Conservation (phyloP, 1,140 invertebrate species). For the Drosophila aff. region DNA sequence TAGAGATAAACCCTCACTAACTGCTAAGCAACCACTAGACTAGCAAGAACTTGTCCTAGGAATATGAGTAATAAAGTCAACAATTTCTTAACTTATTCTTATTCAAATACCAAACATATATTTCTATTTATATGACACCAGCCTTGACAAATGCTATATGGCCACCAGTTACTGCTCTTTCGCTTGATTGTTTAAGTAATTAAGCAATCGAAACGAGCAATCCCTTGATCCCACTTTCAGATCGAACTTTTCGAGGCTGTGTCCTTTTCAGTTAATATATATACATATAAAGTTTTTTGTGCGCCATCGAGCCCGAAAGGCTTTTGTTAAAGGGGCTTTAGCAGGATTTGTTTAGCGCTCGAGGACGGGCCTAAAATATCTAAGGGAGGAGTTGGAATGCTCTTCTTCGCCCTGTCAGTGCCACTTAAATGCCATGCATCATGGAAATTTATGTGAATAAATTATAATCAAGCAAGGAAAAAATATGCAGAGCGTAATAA, state of each 20-base stretch:
- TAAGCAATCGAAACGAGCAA: constrained; percentile 39
- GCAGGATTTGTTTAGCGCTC: constrained; percentile 17
- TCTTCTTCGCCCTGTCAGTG: constrained; percentile 53
- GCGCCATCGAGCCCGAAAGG: neutral
- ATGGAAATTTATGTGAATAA: constrained; percentile 78
- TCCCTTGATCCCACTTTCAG: constrained; percentile 48
- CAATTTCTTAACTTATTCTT: neutral
- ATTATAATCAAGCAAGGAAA: constrained; percentile 66
- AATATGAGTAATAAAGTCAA: neutral
- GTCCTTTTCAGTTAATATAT: constrained; percentile 27
- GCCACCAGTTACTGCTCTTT: neutral
- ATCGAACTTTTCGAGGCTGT: constrained; percentile 38
- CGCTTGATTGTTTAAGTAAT: constrained; percentile 46
- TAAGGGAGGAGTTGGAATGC: constrained; percentile 39
- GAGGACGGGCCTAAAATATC: constrained; percentile 33
- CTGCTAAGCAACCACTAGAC: no score
- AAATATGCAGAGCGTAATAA: constrained; percentile 64
- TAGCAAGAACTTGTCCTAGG: neutral
- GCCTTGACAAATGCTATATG: neutral
- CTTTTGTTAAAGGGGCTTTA: constrained; percentile 18
- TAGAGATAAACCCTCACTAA: neutral
- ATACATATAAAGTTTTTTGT: constrained; percentile 5
- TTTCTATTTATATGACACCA: neutral
- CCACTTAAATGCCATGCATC: constrained; percentile 77
- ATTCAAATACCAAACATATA: neutral